Base-by-base conservation (phyloP, 2,113 vertebrate species). In the Hippocampus zosterae region DNA sequence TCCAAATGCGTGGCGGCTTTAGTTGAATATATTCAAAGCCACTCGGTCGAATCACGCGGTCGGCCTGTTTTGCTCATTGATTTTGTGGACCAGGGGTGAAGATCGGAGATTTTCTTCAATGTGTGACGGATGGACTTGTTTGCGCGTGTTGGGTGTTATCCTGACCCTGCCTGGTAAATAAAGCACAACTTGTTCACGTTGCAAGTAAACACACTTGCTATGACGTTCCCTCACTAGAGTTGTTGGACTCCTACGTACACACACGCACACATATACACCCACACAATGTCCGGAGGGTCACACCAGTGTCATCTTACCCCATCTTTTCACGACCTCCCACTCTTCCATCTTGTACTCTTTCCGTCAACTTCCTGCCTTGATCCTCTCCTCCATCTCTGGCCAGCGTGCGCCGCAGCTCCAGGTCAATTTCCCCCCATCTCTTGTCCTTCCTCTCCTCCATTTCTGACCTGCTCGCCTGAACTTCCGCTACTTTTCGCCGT, bases 281-380 rank as follows among this genome's bases (percentile, higher is more conserved):
- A 44, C 13, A 44, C 42, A 57, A 73, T 71, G 74, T 84, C 75
- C 86, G 64, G 81, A 87, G 88, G 88, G 88, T 89, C 88, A 88
- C 82, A 84, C 72, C 65, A 70, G 78, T 86, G 82, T 70, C 78
- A 76, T 67, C 80, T 74, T 65, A 68, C 21, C 59, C 76, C 79
- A 69, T 71, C 78, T 64, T 73, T 65, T 50, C 78, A 78, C 73
- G 55, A 69, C 80, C 79, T 78, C 66, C 53, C 62, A 41, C 56
- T 67, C 68, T 57, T 57, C 56, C 42, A 44, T 46, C 53, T 70
- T 78, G 74, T 66, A 60, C 78, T 81, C 70, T 79, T 73, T 55
- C 44, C 75, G 74, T 85, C 84, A 84, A 77, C 79, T 80, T 76
- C 65, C 80, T 82, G 82, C 78, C 84, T 77, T 69, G 61, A 29